phyloP scores from a whole-genome alignment of 2,888 invertebrate species.

The Drosophila mimetica region DNA sequence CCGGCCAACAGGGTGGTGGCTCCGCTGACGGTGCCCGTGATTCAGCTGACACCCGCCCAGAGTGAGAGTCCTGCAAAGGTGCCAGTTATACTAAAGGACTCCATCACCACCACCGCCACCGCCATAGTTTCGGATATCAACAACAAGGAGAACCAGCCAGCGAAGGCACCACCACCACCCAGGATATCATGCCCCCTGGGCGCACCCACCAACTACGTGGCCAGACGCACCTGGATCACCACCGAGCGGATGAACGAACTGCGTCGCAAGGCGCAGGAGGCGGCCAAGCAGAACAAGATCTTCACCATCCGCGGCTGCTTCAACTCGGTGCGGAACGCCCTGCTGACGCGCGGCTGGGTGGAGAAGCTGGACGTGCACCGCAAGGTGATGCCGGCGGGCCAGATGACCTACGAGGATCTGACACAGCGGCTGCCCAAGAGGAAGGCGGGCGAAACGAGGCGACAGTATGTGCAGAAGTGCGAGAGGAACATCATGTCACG shows the following conservation, averaged over 20 bases:
- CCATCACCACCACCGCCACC: not conserved
- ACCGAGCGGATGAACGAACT: constrained; percentile 88
- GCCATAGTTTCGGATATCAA: constrained; percentile 40
- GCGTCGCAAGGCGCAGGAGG: constrained; percentile 87
- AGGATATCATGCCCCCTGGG: constrained; percentile 41
- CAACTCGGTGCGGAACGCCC: constrained; percentile 88
- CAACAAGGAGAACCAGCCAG: constrained; percentile 56
- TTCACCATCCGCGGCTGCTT: constrained; percentile 90
- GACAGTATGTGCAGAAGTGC: constrained; percentile 87
- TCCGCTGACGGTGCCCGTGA: constrained; percentile 60
- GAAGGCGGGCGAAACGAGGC: constrained; percentile 84
- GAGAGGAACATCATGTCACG: constrained; percentile 90
- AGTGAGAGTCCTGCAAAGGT: constrained; percentile 21
- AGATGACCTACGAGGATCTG: constrained; percentile 82
- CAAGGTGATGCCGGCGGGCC: constrained; percentile 76
- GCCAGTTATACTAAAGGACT: constrained; percentile 5
- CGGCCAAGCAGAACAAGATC: constrained; percentile 88
- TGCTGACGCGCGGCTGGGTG: constrained; percentile 89
- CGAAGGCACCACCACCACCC: not conserved
- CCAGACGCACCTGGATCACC: constrained; percentile 86
- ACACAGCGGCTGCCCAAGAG: constrained; percentile 83
- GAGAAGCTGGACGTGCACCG: constrained; percentile 83
- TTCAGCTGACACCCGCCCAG: constrained; percentile 61
- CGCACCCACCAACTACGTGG: constrained; percentile 77
- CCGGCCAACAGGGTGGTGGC: constrained; percentile 37